Conservation (phyloP, 2,797 vertebrate species). For the Hydrolagus colliei region DNA sequence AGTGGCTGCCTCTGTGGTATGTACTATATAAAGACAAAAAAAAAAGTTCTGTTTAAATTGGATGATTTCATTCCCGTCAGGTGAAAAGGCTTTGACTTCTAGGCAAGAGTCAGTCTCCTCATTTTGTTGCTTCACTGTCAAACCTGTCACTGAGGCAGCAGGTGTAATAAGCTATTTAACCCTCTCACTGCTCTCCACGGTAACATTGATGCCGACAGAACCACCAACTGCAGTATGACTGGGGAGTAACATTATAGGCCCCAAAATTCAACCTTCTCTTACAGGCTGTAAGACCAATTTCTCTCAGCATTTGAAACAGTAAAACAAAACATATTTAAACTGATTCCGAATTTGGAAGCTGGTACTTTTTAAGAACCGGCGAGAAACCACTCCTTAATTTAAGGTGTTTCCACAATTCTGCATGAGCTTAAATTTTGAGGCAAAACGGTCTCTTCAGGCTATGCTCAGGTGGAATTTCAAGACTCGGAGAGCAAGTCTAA, state of each 20-base stretch:
- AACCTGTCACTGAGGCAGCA: slow-evolving; percentile 39
- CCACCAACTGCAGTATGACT: slow-evolving; percentile 30
- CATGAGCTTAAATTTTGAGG: no score
- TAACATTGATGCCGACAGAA: neutral
- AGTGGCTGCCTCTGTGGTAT: slow-evolving; percentile 47
- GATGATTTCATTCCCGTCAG: slow-evolving; percentile 64
- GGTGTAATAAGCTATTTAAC: slow-evolving; percentile 56
- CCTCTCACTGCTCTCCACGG: slow-evolving; percentile 39
- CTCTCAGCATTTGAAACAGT: slow-evolving; percentile 31
- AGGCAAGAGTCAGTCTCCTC: slow-evolving; percentile 36
- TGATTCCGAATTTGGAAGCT: no score
- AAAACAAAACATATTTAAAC: no score
- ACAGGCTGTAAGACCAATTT: slow-evolving; percentile 60
- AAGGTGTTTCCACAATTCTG: no score
- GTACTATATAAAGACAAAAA: slow-evolving; percentile 28
- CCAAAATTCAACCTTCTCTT: slow-evolving; percentile 49
- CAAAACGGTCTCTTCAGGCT: no score
- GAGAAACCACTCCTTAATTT: no score
- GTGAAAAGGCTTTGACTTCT: slow-evolving; percentile 51
- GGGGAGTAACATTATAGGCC: slow-evolving; percentile 38
- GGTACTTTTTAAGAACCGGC: no score
- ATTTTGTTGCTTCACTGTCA: slow-evolving; percentile 34
- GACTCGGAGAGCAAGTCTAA: no score
- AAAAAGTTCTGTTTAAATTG: slow-evolving; percentile 56
- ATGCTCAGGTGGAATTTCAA: no score